Conservation (phyloP, 2,888 invertebrate genomes). For the Metopia argyrocephala region DNA sequence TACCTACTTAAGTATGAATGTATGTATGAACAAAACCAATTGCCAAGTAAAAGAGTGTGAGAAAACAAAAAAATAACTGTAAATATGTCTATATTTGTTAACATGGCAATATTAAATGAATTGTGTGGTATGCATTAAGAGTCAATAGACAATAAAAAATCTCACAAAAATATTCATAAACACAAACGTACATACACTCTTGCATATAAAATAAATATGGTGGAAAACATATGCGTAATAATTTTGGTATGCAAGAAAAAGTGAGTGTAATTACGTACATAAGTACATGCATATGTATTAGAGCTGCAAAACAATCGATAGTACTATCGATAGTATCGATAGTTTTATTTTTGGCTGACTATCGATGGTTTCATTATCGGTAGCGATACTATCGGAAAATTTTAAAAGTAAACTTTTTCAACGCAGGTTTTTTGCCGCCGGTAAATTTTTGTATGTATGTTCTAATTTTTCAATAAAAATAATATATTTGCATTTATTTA, state of each 20-base stretch:
- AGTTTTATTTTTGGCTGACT: too few relatives aligned
- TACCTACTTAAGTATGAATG: conserved; percentile 3
- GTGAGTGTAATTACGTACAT: background rate
- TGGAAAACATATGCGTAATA: conserved; percentile 29
- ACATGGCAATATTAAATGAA: conserved; percentile 29
- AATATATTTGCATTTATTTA: too few relatives aligned
- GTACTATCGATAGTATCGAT: too few relatives aligned
- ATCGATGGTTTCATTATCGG: too few relatives aligned
- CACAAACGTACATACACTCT: background rate
- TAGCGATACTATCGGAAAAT: too few relatives aligned
- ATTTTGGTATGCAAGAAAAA: background rate
- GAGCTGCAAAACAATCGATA: too few relatives aligned
- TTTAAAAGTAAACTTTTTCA: too few relatives aligned
- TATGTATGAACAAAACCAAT: conserved; percentile 6
- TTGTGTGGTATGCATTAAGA: conserved; percentile 11
- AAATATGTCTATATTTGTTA: conserved; percentile 42
- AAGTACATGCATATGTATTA: background rate
- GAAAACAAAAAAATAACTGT: conserved; percentile 39
- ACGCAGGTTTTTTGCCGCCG: too few relatives aligned
- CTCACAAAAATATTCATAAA: background rate
- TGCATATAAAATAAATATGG: background rate
- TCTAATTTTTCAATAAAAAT: too few relatives aligned
- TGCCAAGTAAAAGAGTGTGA: background rate
- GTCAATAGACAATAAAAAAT: conserved; percentile 20
- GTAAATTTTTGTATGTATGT: too few relatives aligned